Evolutionary conservation across 2,888 invertebrate species (phyloP).

Genomic region (Rhogogaster chlorosoma): DNA sequence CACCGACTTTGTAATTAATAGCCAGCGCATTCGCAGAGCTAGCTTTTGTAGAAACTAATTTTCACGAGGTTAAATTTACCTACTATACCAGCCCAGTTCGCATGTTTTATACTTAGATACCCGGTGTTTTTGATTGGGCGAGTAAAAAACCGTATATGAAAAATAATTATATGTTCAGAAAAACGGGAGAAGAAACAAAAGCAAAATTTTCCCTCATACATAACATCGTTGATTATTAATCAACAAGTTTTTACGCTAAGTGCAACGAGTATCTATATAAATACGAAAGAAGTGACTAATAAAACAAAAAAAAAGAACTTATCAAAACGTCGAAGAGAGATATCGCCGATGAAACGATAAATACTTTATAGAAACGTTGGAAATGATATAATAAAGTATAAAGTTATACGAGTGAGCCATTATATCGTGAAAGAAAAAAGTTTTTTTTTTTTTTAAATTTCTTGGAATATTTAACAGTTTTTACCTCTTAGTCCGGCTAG

Average conservation of each 20-base stretch:
- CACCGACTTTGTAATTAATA: conserved; percentile 43
- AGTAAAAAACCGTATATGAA: neutral
- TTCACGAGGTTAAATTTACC: neutral
- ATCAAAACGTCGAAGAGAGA: neutral
- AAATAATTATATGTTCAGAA: neutral
- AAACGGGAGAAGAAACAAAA: neutral
- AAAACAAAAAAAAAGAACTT: neutral
- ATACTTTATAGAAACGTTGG: neutral
- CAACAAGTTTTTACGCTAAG: neutral
- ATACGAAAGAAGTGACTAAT: neutral
- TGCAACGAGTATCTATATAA: neutral
- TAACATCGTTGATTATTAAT: too few relatives aligned
- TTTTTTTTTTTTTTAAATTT: conserved; percentile 1
- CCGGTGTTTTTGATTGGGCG: neutral
- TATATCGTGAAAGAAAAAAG: neutral
- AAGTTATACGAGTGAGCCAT: conserved; percentile 6
- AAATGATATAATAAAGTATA: conserved; percentile 16
- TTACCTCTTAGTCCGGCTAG: neutral
- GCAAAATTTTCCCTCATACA: too few relatives aligned
- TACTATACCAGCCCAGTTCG: neutral
- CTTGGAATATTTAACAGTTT: conserved; percentile 22
- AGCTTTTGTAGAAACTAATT: neutral
- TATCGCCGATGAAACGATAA: neutral
- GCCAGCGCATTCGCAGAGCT: neutral
- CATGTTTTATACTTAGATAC: neutral